These are phyloP conservation scores for Pachymerium ferrugineum DNA, from an alignment of 2,888 invertebrate genomes.

Conservation along the genomic window DNA sequence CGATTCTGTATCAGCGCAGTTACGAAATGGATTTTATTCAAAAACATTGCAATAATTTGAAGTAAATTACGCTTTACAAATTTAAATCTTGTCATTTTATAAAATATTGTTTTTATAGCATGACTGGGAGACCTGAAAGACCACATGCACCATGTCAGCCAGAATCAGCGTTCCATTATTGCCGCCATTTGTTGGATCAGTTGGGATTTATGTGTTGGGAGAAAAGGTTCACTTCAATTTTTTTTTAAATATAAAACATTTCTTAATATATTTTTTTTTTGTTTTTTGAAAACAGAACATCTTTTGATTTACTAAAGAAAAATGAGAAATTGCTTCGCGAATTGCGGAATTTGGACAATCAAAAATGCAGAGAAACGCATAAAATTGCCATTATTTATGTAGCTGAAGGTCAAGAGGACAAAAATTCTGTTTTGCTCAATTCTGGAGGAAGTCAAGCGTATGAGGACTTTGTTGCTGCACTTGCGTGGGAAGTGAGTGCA, in stretches of 20 bases:
- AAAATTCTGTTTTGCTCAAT: conserved; percentile 87
- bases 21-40: conserved; percentile 68
- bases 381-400: conserved; percentile 98
- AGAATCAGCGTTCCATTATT: conserved; percentile 68
- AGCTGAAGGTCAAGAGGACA: conserved; percentile 94
- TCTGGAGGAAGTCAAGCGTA: conserved; percentile 86
- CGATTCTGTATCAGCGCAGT: conserved; percentile 75
- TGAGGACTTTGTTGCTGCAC: conserved; percentile 59
- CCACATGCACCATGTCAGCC: conserved; percentile 54
- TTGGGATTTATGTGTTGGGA: conserved; percentile 87
- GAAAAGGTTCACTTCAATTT: conserved; percentile 57
- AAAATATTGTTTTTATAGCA: conserved; percentile 42
- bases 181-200: conserved; percentile 83
- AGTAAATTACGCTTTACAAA: conserved; percentile 37
- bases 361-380: conserved; percentile 88
- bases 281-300: conserved; percentile 50
- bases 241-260: too few species aligned
- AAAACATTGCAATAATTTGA: conserved; percentile 39
- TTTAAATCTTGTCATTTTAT: neutral
- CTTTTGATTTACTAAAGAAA: conserved; percentile 78
- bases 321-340: conserved; percentile 84
- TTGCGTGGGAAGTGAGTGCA: conserved; percentile 62
- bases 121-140: conserved; percentile 52
- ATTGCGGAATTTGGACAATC: conserved; percentile 84
- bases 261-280: neutral